phyloP scores from a whole-genome alignment of 2,113 vertebrate species.

The Hemiscyllium ocellatum region DNA sequence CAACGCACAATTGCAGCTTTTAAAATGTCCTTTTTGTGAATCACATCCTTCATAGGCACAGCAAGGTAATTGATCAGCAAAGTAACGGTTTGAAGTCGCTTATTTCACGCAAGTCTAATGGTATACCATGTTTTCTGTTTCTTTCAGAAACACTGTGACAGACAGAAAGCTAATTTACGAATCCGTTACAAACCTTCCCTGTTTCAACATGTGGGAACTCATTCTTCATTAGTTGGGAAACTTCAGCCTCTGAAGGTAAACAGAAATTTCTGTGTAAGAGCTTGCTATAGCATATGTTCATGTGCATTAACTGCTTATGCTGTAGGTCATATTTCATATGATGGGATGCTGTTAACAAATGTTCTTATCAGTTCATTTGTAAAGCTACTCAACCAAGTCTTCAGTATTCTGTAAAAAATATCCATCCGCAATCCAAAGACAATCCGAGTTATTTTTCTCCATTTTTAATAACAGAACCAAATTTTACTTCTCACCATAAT shows the following conservation, averaged over 20 bases:
- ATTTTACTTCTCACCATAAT: neutral
- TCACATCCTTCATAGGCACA: neutral
- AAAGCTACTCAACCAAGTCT: neutral
- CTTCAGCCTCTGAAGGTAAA: constrained; percentile 61
- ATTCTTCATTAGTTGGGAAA: constrained; percentile 57
- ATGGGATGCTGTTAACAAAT: neutral
- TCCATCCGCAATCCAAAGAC: neutral
- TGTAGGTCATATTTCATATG: neutral
- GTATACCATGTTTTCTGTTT: constrained; percentile 38
- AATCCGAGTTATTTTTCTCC: neutral
- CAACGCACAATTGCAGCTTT: neutral
- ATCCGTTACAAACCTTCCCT: constrained; percentile 63
- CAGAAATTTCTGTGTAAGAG: neutral
- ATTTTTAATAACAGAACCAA: neutral
- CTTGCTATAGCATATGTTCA: neutral
- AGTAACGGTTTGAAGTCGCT: neutral
- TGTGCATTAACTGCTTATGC: neutral
- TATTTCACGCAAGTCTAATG: neutral
- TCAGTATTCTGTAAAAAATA: neutral
- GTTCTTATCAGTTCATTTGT: neutral
- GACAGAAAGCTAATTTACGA: constrained; percentile 50
- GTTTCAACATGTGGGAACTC: constrained; percentile 62
- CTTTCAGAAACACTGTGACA: constrained; percentile 54
- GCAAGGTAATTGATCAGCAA: neutral
- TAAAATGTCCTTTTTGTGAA: neutral